Evolutionary conservation across 2,113 vertebrate species (phyloP).

Genomic region (Pristiophorus japonicus): DNA sequence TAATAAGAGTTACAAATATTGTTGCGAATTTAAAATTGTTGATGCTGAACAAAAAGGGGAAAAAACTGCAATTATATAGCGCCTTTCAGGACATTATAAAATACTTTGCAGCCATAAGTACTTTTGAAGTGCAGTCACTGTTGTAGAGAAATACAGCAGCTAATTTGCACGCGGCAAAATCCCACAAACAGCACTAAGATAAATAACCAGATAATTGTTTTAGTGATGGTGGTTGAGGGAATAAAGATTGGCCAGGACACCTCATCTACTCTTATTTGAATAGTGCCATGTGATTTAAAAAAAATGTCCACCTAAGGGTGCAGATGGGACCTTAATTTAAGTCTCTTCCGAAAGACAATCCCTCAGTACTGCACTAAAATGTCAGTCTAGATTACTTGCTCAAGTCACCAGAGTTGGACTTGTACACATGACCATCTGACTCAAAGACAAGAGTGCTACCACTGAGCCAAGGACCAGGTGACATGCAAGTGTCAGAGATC

Average conservation of each 20-base stretch:
- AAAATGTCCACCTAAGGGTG: not conserved
- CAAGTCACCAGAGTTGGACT: too few relatives aligned
- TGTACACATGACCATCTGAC: too few relatives aligned
- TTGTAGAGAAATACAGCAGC: not conserved
- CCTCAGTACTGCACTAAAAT: not conserved
- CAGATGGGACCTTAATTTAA: not conserved
- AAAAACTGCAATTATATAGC: not conserved
- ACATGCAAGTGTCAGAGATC: too few relatives aligned
- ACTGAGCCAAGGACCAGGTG: too few relatives aligned
- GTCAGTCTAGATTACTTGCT: not conserved
- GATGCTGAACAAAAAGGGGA: not conserved
- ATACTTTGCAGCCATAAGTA: not conserved
- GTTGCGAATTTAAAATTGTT: not conserved
- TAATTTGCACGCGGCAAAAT: not conserved
- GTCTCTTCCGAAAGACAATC: not conserved
- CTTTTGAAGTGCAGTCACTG: not conserved
- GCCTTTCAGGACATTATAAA: not conserved
- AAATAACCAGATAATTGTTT: not conserved
- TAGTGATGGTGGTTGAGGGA: not conserved
- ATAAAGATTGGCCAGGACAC: not conserved
- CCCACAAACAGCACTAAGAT: not conserved
- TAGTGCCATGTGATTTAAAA: not conserved
- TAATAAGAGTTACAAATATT: not conserved
- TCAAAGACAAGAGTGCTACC: too few relatives aligned
- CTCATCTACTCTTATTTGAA: not conserved